Conservation (phyloP, 2,888 invertebrate species). For the Drosophila borealis region DNA sequence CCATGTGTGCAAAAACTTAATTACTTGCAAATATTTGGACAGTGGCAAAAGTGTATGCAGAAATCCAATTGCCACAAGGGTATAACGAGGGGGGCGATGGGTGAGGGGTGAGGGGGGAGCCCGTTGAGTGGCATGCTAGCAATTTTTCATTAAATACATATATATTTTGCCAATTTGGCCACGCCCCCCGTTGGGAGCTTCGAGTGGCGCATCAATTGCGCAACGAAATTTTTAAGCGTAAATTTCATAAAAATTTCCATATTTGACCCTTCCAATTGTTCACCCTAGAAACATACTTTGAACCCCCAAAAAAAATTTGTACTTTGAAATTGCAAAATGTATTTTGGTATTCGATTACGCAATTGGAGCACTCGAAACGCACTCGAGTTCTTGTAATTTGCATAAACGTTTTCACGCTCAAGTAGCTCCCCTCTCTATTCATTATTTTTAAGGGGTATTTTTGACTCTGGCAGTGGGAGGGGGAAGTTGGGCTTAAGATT, state of each 20-base stretch:
- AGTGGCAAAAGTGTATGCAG: constrained; percentile 27
- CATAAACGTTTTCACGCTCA: constrained; percentile 68
- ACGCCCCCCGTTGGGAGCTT: constrained; percentile 61
- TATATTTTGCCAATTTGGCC: constrained; percentile 60
- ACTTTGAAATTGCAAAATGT: constrained; percentile 58
- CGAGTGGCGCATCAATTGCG: constrained; percentile 74
- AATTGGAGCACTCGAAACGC: constrained; percentile 71
- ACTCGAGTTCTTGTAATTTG: constrained; percentile 62
- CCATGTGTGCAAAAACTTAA: constrained; percentile 59
- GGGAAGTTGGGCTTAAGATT: background rate
- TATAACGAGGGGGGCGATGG: background rate
- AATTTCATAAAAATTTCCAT: constrained; percentile 61
- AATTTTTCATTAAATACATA: constrained; percentile 37
- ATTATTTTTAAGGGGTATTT: constrained; percentile 1
- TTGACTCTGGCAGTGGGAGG: constrained; percentile 3
- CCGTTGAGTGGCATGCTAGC: constrained; percentile 21
- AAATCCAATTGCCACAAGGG: constrained; percentile 13
- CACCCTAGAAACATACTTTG: constrained; percentile 3
- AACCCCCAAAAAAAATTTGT: too few species aligned
- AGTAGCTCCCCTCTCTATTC: constrained; percentile 33
- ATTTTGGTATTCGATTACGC: constrained; percentile 56
- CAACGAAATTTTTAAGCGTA: constrained; percentile 71
- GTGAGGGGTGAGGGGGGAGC: background rate
- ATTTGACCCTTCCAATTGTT: constrained; percentile 46
- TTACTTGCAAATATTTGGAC: constrained; percentile 70